phyloP scores from a whole-genome alignment of 1,140 invertebrate species.

The Formica exsecta region DNA sequence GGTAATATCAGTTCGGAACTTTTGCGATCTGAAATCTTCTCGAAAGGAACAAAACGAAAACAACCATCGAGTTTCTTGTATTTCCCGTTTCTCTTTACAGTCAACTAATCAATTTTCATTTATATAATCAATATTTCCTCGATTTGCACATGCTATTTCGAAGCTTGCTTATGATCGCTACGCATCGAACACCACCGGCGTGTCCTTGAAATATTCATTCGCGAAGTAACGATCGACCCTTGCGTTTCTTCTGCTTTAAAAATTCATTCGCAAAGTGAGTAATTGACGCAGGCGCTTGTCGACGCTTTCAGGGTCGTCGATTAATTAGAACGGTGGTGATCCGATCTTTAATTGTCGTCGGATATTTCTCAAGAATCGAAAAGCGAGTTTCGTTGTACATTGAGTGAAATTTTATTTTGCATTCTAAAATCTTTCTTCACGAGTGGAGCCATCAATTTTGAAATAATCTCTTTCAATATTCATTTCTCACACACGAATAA shows the following conservation, averaged over 20 bases:
- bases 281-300: constrained; percentile 32
- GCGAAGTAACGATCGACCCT: constrained; percentile 23
- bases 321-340: constrained; percentile 12
- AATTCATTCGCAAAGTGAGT: constrained; percentile 48
- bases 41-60: not conserved
- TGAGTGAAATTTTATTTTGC: not conserved
- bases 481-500: not conserved
- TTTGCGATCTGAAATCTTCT: constrained; percentile 3
- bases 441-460: not conserved
- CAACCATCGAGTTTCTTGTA: constrained; percentile 1
- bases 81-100: constrained; percentile 4
- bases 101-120: constrained; percentile 8
- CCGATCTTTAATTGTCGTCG: not conserved
- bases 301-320: constrained; percentile 9
- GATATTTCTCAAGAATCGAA: constrained; percentile 5
- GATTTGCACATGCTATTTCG: not conserved
- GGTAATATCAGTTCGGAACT: constrained; percentile 4
- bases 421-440: not conserved
- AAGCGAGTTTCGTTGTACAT: not conserved
- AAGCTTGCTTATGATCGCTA: not conserved
- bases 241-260: constrained; percentile 45
- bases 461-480: not conserved
- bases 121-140: too few relatives aligned
- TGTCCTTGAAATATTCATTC: constrained; percentile 43
- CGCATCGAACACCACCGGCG: not conserved